These are phyloP conservation scores for Loxodonta africana DNA, from an alignment of 2,113 vertebrate genomes.

Conservation along the genomic window DNA sequence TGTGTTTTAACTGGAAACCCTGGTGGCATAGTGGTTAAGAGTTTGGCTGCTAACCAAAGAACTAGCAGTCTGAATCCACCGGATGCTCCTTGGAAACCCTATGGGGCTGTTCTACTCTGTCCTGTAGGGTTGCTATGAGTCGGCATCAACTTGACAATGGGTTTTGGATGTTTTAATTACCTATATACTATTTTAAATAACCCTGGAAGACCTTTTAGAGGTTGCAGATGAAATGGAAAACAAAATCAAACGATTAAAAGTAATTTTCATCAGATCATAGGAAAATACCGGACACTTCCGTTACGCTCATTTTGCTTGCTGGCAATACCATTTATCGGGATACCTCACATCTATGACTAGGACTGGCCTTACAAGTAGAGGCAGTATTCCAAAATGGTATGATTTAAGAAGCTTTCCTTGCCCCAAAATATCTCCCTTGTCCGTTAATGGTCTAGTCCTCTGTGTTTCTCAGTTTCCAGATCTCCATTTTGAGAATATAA, in stretches of 20 bases:
- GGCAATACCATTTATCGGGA: neutral
- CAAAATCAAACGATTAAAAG: neutral
- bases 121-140: too few relatives aligned
- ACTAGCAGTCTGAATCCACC: too few relatives aligned
- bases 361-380: neutral
- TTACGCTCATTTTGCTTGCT: neutral
- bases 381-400: neutral
- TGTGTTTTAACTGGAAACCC: neutral
- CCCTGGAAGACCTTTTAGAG: conserved; percentile 38
- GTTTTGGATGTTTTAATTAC: neutral
- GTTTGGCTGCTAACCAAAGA: too few relatives aligned
- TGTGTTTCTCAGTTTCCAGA: neutral
- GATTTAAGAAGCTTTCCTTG: neutral
- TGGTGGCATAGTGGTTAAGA: too few relatives aligned
- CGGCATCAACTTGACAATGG: too few relatives aligned
- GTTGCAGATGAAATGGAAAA: conserved; percentile 44
- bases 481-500: conserved; percentile 34
- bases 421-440: neutral
- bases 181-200: conserved; percentile 10
- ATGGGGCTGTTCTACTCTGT: too few relatives aligned
- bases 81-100: too few relatives aligned
- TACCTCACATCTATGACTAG: neutral
- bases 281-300: neutral
- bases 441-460: neutral
- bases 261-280: conserved; percentile 1